phyloP scores from a whole-genome alignment of 2,888 invertebrate species.

The Pasiphila rectangulata region DNA sequence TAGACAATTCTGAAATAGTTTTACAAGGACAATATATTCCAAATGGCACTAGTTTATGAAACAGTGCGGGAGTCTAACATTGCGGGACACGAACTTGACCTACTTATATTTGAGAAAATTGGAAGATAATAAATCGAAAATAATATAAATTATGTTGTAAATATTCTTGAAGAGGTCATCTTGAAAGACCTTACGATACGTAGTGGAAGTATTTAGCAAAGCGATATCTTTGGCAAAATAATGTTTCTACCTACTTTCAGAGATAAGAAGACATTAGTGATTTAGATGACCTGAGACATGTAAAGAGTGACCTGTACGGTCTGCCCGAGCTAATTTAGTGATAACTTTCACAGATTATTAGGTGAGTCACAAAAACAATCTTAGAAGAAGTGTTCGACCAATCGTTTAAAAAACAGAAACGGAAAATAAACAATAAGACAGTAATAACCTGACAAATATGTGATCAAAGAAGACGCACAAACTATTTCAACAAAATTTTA shows the following conservation, averaged over 20 bases:
- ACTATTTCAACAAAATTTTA: no score
- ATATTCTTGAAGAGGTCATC: slow-evolving; percentile 11
- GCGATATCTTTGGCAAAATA: background rate
- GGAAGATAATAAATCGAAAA: slow-evolving; percentile 3
- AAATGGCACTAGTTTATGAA: background rate
- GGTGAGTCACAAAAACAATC: slow-evolving; percentile 3
- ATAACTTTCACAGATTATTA: slow-evolving; percentile 14
- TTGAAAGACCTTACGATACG: slow-evolving; percentile 2
- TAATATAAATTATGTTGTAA: slow-evolving; percentile 1
- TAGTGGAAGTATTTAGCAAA: background rate
- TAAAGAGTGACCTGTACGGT: slow-evolving; percentile 12
- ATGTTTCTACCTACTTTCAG: slow-evolving; percentile 8
- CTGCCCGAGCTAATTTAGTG: slow-evolving; percentile 1
- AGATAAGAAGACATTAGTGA: slow-evolving; percentile 20
- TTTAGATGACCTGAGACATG: slow-evolving; percentile 21
- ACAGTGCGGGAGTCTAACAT: slow-evolving; percentile 3
- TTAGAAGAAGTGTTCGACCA: slow-evolving; percentile 1
- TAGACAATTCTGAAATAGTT: no score
- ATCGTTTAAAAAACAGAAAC: background rate
- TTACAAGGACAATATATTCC: background rate
- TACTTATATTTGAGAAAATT: slow-evolving; percentile 7
- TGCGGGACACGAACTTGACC: slow-evolving; percentile 15
- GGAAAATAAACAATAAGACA: no score
- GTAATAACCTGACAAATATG: no score
- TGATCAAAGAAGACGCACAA: no score